Percentiles rank a stretch among this genome's conserved stretches.
These are phyloP conservation scores for Cygnus buccinator DNA, from an alignment of 2,113 vertebrate genomes.

Conservation along the genomic window DNA sequence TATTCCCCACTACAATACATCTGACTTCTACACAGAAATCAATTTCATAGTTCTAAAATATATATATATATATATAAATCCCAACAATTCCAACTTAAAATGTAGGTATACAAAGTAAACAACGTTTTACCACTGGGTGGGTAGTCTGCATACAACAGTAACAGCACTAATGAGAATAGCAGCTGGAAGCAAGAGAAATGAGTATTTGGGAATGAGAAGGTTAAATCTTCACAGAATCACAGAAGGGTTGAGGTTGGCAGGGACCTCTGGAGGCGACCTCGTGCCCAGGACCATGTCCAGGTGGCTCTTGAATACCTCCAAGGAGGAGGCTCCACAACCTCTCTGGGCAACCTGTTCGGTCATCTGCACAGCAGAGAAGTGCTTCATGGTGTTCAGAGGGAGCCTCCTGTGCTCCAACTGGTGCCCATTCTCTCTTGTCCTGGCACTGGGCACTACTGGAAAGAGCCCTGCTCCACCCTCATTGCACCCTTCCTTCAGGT, in stretches of 20 bases:
- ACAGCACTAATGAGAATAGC: rapidly evolving
- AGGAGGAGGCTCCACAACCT: too few relatives aligned
- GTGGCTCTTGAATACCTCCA: too few relatives aligned
- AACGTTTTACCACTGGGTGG: rapidly evolving
- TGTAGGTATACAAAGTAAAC: neutral
- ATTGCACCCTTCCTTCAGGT: neutral
- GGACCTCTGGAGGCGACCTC: neutral
- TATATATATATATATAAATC: too few relatives aligned
- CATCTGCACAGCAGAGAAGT: too few relatives aligned
- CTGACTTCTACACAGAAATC: neutral
- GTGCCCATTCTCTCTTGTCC: too few relatives aligned
- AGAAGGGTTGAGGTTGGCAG: neutral
- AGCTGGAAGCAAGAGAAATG: rapidly evolving
- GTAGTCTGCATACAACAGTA: neutral
- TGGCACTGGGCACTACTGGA: neutral
- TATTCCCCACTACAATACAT: rapidly evolving
- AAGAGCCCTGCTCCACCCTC: neutral
- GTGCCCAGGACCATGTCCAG: too few relatives aligned
- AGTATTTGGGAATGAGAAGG: neutral
- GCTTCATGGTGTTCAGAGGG: too few relatives aligned
- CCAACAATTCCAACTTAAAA: neutral
- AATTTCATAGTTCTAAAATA: neutral
- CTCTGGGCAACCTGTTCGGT: too few relatives aligned
- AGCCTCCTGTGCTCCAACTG: too few relatives aligned
- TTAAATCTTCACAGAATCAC: neutral